Conservation (phyloP, 2,113 vertebrate genomes). For the Marmota monax region DNA sequence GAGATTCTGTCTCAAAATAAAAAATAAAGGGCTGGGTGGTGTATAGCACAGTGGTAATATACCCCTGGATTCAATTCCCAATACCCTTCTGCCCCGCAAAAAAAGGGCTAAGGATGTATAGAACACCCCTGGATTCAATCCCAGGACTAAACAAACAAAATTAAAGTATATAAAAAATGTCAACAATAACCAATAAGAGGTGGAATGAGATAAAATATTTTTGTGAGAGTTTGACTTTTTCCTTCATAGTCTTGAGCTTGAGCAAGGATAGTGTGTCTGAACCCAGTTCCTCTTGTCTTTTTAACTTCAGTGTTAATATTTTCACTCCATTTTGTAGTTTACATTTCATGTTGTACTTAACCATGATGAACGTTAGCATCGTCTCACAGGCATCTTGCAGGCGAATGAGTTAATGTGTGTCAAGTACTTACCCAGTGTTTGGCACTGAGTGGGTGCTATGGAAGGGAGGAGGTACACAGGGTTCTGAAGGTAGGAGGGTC, state of each 20-base stretch:
- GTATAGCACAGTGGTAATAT: no score
- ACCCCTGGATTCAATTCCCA: no score
- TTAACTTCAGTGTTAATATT: neutral
- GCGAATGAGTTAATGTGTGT: neutral
- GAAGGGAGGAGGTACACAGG: neutral
- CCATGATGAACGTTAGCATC: neutral
- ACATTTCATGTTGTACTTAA: conserved; percentile 7
- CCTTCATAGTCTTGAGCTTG: neutral
- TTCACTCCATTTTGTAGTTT: neutral
- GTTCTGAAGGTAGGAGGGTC: neutral
- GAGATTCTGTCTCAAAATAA: no score
- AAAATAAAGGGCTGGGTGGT: no score
- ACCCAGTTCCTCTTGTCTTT: conserved; percentile 5
- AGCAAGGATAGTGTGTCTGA: neutral
- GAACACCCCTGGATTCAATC: no score
- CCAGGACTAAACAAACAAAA: neutral
- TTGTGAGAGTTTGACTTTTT: conserved; percentile 21
- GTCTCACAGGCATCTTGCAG: neutral
- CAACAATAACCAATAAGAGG: neutral
- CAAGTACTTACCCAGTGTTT: neutral
- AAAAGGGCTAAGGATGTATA: neutral
- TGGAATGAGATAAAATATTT: neutral
- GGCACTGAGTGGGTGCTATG: neutral
- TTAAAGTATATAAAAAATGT: neutral
- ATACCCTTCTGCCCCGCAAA: neutral